Percentiles rank a stretch among this genome's conserved stretches.
These are phyloP conservation scores for Tenthredo livida DNA, from an alignment of 2,888 invertebrate genomes.

Conservation along the genomic window DNA sequence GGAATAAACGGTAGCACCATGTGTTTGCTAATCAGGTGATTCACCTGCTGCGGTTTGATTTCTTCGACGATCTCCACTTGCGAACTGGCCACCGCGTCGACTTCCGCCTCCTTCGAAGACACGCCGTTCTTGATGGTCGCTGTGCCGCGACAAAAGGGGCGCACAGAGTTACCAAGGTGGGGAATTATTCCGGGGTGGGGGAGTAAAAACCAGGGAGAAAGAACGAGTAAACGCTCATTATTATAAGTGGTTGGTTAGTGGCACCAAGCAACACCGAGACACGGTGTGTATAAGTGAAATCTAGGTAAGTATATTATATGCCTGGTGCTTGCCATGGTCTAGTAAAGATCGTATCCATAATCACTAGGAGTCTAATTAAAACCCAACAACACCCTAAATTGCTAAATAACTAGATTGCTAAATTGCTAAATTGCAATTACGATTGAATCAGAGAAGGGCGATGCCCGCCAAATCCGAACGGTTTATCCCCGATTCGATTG, in stretches of 20 bases:
- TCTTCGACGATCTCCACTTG: slow-evolving; percentile 73
- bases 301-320: slow-evolving; percentile 78
- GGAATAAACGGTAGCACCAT: slow-evolving; percentile 94
- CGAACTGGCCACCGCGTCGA: slow-evolving; percentile 77
- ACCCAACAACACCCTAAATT: slow-evolving; percentile 61
- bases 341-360: slow-evolving; percentile 75
- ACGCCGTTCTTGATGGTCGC: slow-evolving; percentile 76
- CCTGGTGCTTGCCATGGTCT: slow-evolving; percentile 76
- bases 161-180: slow-evolving; percentile 52
- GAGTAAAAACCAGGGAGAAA: slow-evolving; percentile 59
- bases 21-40: slow-evolving; percentile 90
- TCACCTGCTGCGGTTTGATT: slow-evolving; percentile 71
- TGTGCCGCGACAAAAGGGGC: slow-evolving; percentile 72
- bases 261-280: slow-evolving; percentile 46
- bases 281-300: slow-evolving; percentile 73
- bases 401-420: slow-evolving; percentile 32
- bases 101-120: slow-evolving; percentile 71
- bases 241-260: slow-evolving; percentile 57
- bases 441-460: slow-evolving; percentile 23
- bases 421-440: slow-evolving; percentile 48
- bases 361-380: slow-evolving; percentile 71
- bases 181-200: slow-evolving; percentile 32
- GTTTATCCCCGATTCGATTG: slow-evolving; percentile 48
- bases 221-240: slow-evolving; percentile 58
- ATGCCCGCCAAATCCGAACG: slow-evolving; percentile 42